Evolutionary conservation across 2,888 invertebrate species (phyloP).

Genomic region (Tryphoninae sp.): DNA sequence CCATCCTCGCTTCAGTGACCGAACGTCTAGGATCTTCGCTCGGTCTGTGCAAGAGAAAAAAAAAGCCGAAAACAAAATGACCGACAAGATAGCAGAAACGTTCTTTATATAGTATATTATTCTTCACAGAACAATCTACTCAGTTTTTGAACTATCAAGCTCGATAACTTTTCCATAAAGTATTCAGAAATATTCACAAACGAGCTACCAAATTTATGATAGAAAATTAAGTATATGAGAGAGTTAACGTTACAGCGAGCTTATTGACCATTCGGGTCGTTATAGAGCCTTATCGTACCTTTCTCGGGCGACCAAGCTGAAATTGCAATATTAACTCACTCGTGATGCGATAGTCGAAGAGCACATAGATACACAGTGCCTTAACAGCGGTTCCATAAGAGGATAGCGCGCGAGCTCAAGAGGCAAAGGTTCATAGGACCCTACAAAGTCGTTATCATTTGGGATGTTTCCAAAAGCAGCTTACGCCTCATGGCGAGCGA

Average conservation of each 20-base stretch:
- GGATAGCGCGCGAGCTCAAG: conserved; percentile 22
- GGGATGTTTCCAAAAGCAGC: conserved; percentile 59
- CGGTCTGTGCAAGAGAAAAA: conserved; percentile 23
- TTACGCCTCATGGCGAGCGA: conserved; percentile 42
- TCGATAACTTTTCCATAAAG: neutral
- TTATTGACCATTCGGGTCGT: conserved; percentile 13
- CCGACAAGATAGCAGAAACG: conserved; percentile 23
- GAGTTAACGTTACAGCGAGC: conserved; percentile 3
- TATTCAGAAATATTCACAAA: neutral
- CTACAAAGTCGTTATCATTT: conserved; percentile 60
- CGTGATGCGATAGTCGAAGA: conserved; percentile 42
- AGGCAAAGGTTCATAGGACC: conserved; percentile 39
- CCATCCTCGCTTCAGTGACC: conserved; percentile 59
- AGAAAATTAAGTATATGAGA: neutral
- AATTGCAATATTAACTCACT: conserved; percentile 52
- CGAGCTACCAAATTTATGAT: neutral
- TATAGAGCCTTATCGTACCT: conserved; percentile 32
- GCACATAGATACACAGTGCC: neutral
- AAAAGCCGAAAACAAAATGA: conserved; percentile 8
- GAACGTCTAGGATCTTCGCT: conserved; percentile 49
- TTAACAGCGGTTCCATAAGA: conserved; percentile 11
- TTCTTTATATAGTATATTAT: neutral
- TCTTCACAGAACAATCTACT: neutral
- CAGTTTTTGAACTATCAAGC: no score
- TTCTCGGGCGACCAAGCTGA: conserved; percentile 24